Conservation (phyloP, 2,113 vertebrate species). For the Notothenia rossii region DNA sequence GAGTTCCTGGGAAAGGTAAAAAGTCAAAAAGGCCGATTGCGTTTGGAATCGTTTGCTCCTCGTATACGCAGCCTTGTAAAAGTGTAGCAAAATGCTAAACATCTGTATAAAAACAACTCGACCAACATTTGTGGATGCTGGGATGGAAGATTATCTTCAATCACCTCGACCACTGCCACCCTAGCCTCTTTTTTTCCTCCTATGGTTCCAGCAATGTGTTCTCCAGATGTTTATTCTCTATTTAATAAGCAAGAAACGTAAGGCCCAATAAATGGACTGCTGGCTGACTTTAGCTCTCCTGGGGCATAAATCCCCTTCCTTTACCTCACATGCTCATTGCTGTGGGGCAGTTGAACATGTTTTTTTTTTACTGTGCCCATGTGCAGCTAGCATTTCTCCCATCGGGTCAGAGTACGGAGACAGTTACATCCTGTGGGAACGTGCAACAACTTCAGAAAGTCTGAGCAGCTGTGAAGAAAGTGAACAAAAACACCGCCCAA, state of each 20-base stretch:
- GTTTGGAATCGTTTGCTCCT: slow-evolving; percentile 50
- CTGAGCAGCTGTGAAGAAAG: slow-evolving; percentile 58
- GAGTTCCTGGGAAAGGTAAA: slow-evolving; percentile 36
- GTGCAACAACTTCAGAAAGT: slow-evolving; percentile 44
- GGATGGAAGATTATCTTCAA: slow-evolving; percentile 75
- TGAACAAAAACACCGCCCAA: slow-evolving; percentile 47
- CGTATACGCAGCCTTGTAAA: slow-evolving; percentile 51
- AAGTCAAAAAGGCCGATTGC: slow-evolving; percentile 46
- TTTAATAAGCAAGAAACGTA: slow-evolving; percentile 82
- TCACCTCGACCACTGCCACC: slow-evolving; percentile 78
- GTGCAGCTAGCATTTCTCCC: slow-evolving; percentile 57
- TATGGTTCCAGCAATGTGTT: slow-evolving; percentile 80
- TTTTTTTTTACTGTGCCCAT: slow-evolving; percentile 60
- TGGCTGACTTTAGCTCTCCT: slow-evolving; percentile 71
- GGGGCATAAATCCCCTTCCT: slow-evolving; percentile 74
- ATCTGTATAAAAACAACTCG: slow-evolving; percentile 79
- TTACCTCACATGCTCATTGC: slow-evolving; percentile 63
- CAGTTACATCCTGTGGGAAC: slow-evolving; percentile 66
- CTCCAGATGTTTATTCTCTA: slow-evolving; percentile 82
- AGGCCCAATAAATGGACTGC: slow-evolving; percentile 78
- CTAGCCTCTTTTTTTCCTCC: slow-evolving; percentile 61
- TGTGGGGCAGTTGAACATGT: slow-evolving; percentile 40
- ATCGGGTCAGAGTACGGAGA: slow-evolving; percentile 53
- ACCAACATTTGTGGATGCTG: slow-evolving; percentile 75
- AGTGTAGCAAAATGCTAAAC: slow-evolving; percentile 69